Conservation (phyloP, 2,888 invertebrate species). For the Branchipolynoe longqiensis region DNA sequence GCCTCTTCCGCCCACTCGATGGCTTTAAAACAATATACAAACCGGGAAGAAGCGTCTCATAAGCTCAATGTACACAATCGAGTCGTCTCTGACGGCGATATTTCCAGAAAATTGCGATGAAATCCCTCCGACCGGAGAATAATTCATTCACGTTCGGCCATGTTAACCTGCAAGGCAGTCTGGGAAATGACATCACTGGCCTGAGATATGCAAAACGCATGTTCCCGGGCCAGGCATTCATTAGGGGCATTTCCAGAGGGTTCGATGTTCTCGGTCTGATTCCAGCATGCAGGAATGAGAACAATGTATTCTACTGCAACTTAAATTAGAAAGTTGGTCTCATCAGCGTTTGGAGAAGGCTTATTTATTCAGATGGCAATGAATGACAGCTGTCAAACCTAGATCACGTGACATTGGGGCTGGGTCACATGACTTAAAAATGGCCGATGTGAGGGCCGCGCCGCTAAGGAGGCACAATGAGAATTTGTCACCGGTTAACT, state of each 20-base stretch:
- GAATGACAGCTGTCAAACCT: conserved; percentile 52
- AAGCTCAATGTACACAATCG: neutral
- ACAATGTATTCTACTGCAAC: neutral
- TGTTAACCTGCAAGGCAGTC: conserved; percentile 59
- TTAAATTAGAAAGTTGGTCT: conserved; percentile 38
- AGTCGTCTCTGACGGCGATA: conserved; percentile 8
- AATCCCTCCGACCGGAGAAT: conserved; percentile 10
- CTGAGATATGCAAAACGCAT: conserved; percentile 45
- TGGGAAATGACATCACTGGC: conserved; percentile 62
- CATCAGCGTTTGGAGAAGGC: neutral
- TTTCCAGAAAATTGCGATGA: conserved; percentile 49
- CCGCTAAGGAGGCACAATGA: conserved; percentile 8
- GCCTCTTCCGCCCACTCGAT: neutral
- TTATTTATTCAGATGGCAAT: conserved; percentile 31
- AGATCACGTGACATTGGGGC: conserved; percentile 28
- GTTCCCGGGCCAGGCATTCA: conserved; percentile 46
- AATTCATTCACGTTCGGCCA: conserved; percentile 59
- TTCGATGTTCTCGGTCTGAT: neutral
- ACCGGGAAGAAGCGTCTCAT: neutral
- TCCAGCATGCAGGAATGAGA: conserved; percentile 25
- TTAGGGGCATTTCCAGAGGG: conserved; percentile 18
- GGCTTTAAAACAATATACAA: conserved; percentile 20
- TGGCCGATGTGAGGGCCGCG: neutral
- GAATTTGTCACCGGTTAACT: no score
- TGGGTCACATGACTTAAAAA: conserved; percentile 50